Percentiles rank a stretch among this genome's conserved stretches.
These are phyloP conservation scores for Manacus vitellinus DNA, from an alignment of 2,113 vertebrate species.

Conservation along the genomic window DNA sequence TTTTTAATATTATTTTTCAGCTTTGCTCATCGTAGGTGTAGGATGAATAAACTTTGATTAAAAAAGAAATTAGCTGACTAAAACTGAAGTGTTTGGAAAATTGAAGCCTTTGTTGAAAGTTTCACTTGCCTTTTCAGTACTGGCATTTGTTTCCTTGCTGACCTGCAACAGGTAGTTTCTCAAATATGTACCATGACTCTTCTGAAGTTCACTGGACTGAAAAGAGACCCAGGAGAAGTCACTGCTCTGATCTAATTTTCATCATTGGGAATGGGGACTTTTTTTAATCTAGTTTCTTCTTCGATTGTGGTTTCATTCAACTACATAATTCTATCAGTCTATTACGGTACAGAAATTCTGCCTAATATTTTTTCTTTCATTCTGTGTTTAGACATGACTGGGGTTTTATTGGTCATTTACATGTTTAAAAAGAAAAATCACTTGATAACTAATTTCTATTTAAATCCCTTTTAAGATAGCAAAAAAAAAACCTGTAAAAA, in stretches of 20 bases:
- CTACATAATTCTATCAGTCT: not conserved
- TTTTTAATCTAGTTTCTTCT: not conserved
- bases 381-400: not conserved
- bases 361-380: not conserved
- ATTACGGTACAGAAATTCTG: not conserved
- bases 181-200: not conserved
- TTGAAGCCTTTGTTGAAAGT: not conserved
- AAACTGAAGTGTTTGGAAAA: not conserved
- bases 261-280: not conserved
- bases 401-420: not conserved
- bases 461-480: not conserved
- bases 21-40: not conserved
- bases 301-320: not conserved
- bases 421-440: not conserved
- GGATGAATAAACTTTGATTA: not conserved
- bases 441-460: not conserved
- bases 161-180: not conserved
- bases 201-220: not conserved
- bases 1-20: not conserved
- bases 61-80: not conserved
- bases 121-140: not conserved
- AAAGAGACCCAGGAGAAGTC: not conserved
- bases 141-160: not conserved
- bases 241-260: not conserved
- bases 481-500: not conserved